phyloP scores from a whole-genome alignment of 2,113 vertebrate genomes.

The Amia ocellicauda region DNA sequence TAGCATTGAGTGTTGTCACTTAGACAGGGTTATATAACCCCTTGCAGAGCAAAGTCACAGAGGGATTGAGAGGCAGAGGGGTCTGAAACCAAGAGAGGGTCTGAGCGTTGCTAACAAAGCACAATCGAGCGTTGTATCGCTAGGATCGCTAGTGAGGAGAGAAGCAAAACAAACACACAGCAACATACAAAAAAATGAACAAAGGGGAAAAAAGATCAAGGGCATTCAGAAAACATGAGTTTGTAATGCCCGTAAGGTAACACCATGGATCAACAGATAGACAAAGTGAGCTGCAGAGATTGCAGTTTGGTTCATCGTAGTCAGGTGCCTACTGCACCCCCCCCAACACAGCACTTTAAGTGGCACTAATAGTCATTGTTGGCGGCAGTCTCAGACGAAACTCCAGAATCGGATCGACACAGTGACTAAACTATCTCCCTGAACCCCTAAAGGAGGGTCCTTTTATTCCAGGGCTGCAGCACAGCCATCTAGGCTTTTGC shows the following conservation, averaged over 20 bases:
- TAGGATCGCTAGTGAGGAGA: not conserved
- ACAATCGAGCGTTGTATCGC: not conserved
- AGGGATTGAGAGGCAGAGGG: not conserved
- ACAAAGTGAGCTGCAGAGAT: not conserved
- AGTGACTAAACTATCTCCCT: constrained; percentile 4
- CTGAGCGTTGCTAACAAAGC: constrained; percentile 10
- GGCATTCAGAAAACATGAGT: constrained; percentile 36
- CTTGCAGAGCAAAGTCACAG: not conserved
- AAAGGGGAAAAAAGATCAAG: constrained; percentile 36
- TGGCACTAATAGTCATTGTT: constrained; percentile 15
- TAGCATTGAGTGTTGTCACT: constrained; percentile 70
- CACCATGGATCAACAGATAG: constrained; percentile 15
- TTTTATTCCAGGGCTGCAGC: not conserved
- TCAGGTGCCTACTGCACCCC: not conserved
- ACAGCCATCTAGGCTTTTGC: not conserved
- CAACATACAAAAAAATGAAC: too few relatives aligned
- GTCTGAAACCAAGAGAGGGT: not conserved
- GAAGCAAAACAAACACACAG: not conserved
- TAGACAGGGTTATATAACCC: constrained; percentile 59
- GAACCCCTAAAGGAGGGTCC: not conserved
- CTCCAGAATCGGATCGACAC: not conserved
- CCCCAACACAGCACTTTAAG: not conserved
- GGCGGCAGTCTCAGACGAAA: not conserved
- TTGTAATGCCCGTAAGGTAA: not conserved
- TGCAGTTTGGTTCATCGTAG: not conserved